Evolutionary conservation across 2,113 vertebrate species (phyloP).

Genomic region (Henicopernis longicauda): DNA sequence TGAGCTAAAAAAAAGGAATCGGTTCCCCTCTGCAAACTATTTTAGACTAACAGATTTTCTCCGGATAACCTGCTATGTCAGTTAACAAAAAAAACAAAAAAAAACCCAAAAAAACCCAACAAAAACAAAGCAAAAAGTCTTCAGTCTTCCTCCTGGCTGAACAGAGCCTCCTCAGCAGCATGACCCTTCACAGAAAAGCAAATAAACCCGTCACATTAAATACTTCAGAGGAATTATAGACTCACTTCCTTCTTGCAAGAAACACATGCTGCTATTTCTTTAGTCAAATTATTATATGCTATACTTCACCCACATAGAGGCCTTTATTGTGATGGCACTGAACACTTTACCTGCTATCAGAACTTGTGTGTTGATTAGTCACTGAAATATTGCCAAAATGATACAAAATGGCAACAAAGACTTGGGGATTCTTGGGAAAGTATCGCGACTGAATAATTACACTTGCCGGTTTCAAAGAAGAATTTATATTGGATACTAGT

Average conservation of each 20-base stretch:
- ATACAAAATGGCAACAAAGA: background rate
- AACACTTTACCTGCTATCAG: background rate
- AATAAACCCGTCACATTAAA: background rate
- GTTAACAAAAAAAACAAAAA: background rate
- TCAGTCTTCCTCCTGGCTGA: background rate
- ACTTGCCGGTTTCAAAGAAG: background rate
- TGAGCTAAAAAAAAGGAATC: background rate
- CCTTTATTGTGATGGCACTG: background rate
- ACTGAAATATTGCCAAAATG: background rate
- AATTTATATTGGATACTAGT: background rate
- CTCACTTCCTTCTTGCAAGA: background rate
- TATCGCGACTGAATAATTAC: background rate
- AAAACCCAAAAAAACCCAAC: no score
- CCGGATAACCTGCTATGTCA: background rate
- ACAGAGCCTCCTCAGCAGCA: background rate
- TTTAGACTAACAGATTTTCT: background rate
- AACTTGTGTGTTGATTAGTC: fast-evolving
- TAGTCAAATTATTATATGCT: background rate
- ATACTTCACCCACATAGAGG: background rate
- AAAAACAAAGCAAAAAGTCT: background rate
- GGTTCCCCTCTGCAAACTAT: background rate
- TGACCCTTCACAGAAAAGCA: background rate
- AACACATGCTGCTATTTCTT: background rate
- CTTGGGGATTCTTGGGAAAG: background rate
- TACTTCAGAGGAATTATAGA: background rate